phyloP scores from a whole-genome alignment of 2,113 vertebrate species.

The Mugil cephalus region DNA sequence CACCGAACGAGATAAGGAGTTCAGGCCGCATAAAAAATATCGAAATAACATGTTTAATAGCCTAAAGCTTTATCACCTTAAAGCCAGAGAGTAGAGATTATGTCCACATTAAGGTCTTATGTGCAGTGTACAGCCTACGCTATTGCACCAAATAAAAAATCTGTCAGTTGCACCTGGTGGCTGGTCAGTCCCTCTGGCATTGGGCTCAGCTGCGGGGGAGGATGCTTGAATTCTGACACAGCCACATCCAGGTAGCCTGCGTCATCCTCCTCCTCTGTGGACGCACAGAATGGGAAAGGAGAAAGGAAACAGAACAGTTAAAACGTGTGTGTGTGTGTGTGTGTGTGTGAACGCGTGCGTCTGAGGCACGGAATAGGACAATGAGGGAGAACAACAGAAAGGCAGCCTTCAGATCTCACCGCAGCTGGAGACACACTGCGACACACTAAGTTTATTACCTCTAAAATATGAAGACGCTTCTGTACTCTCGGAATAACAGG shows the following conservation, averaged over 20 bases:
- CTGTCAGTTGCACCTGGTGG: constrained; percentile 87
- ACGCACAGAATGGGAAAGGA: constrained; percentile 33
- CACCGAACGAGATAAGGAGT: constrained; percentile 20
- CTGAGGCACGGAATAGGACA: constrained; percentile 28
- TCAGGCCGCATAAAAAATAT: constrained; percentile 6
- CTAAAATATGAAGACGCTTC: constrained; percentile 63
- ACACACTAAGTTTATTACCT: constrained; percentile 73
- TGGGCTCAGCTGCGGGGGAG: constrained; percentile 90
- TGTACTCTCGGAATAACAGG: constrained; percentile 30
- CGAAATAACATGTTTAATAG: constrained; percentile 22
- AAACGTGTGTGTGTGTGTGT: constrained; percentile 14
- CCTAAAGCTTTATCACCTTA: constrained; percentile 6
- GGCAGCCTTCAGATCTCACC: constrained; percentile 62
- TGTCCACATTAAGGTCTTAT: neutral
- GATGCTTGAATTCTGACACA: constrained; percentile 89
- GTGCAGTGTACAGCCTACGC: neutral
- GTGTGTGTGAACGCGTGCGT: neutral
- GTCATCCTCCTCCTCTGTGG: constrained; percentile 94
- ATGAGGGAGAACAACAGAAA: constrained; percentile 44
- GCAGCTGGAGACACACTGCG: constrained; percentile 63
- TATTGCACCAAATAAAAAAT: neutral
- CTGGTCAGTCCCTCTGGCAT: constrained; percentile 94
- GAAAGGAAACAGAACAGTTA: constrained; percentile 19
- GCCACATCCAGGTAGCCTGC: constrained; percentile 93
- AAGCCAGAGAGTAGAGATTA: neutral